Evolutionary conservation across 2,113 vertebrate species (phyloP).

Genomic region (Henicopernis longicauda): DNA sequence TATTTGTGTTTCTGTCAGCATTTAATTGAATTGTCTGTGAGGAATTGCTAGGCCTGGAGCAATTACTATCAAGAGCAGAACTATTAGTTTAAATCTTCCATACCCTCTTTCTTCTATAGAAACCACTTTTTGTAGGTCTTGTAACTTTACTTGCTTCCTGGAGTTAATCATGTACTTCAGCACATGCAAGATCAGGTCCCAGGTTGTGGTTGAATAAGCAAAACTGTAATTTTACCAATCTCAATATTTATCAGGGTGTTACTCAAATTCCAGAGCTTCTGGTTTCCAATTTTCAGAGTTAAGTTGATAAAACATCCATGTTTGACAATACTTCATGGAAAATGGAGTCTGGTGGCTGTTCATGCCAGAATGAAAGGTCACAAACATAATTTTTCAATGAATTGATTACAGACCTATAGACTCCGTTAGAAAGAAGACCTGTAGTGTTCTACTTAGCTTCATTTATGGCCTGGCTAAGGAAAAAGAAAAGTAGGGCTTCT

Average conservation of each 20-base stretch:
- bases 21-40: slow-evolving; percentile 58
- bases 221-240: background rate
- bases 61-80: slow-evolving; percentile 39
- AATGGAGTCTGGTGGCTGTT: background rate
- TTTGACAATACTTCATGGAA: background rate
- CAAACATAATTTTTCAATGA: background rate
- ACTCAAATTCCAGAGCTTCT: background rate
- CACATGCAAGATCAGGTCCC: background rate
- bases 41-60: slow-evolving; percentile 23
- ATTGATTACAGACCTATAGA: background rate
- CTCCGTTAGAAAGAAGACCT: background rate
- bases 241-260: background rate
- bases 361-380: background rate
- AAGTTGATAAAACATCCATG: slow-evolving; percentile 5
- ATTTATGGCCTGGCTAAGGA: background rate
- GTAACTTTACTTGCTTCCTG: background rate
- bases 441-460: background rate
- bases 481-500: background rate
- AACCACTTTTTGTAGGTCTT: background rate
- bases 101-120: background rate
- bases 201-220: background rate
- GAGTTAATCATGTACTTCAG: background rate
- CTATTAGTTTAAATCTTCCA: slow-evolving; percentile 53
- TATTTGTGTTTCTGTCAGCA: slow-evolving; percentile 53
- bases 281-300: background rate